These are phyloP conservation scores for Pristionchus mayeri DNA, from an alignment of 2,888 invertebrate genomes.

Conservation along the genomic window DNA sequence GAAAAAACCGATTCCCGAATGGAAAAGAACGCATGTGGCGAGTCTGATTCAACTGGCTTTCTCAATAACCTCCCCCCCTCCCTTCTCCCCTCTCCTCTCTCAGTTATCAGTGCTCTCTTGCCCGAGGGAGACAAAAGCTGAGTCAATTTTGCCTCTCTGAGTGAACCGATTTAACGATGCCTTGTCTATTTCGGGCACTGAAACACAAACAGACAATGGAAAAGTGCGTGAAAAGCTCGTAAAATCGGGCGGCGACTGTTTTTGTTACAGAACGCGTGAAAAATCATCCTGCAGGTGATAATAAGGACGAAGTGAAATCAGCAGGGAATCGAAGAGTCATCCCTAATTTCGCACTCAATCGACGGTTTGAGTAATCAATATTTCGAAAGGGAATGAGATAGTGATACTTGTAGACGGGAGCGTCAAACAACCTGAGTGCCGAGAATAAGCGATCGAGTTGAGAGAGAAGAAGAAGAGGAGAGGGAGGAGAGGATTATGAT, in stretches of 20 bases:
- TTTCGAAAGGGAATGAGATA: background rate
- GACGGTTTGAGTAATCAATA: background rate
- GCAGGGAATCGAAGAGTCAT: no score
- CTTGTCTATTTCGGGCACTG: background rate
- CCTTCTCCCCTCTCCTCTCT: conserved; percentile 1
- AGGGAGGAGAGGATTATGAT: conserved; percentile 20
- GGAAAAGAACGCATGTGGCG: background rate
- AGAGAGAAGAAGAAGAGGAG: background rate
- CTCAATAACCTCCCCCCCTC: background rate
- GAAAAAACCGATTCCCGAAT: background rate
- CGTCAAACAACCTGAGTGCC: conserved; percentile 25
- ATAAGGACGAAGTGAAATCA: background rate
- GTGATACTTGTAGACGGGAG: background rate
- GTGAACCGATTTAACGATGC: conserved; percentile 39
- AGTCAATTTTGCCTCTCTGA: conserved; percentile 16
- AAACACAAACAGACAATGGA: conserved; percentile 19
- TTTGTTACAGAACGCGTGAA: background rate
- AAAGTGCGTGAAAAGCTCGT: conserved; percentile 25
- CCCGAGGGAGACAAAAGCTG: conserved; percentile 19
- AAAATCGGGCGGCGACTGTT: background rate
- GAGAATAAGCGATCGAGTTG: background rate
- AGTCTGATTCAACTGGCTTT: conserved; percentile 28
- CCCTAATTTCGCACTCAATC: no score
- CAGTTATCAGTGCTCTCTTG: background rate
- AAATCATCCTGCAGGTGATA: background rate